phyloP scores from a whole-genome alignment of 2,113 vertebrate species.

The Loxodonta africana region DNA sequence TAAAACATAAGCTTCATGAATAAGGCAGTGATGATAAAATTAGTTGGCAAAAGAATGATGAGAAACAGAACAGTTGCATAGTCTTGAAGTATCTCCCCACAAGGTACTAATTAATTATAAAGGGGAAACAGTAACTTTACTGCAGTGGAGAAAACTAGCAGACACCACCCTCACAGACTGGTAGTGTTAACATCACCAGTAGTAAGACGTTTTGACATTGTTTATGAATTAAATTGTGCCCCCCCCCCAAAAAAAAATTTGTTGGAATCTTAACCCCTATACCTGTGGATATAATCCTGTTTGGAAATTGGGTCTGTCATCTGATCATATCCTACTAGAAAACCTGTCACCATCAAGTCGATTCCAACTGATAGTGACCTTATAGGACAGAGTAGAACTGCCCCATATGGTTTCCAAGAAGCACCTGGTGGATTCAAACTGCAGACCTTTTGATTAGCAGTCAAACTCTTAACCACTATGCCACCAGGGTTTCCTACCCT shows the following conservation, averaged over 20 bases:
- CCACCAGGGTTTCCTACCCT: not conserved
- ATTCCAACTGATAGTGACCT: too few relatives aligned
- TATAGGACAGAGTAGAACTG: too few relatives aligned
- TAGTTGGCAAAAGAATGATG: not conserved
- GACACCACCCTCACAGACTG: not conserved
- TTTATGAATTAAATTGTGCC: too few relatives aligned
- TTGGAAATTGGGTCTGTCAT: not conserved
- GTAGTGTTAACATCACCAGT: not conserved
- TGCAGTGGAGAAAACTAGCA: slow-evolving; percentile 1
- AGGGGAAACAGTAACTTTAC: not conserved
- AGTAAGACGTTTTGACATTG: not conserved
- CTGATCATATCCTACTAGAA: not conserved
- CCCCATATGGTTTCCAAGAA: too few relatives aligned
- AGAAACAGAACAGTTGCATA: not conserved
- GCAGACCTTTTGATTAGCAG: too few relatives aligned
- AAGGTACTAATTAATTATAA: not conserved
- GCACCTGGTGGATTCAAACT: too few relatives aligned
- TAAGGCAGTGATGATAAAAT: slow-evolving; percentile 40
- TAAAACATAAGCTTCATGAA: slow-evolving; percentile 44
- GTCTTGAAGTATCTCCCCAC: not conserved
- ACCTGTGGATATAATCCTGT: not conserved
- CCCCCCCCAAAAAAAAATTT: too few relatives aligned
- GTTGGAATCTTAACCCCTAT: too few relatives aligned
- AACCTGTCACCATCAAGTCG: too few relatives aligned
- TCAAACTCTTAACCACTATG: too few relatives aligned